Evolutionary conservation across 2,888 invertebrate genomes (phyloP).

Genomic region (Entomobrya multifasciata): DNA sequence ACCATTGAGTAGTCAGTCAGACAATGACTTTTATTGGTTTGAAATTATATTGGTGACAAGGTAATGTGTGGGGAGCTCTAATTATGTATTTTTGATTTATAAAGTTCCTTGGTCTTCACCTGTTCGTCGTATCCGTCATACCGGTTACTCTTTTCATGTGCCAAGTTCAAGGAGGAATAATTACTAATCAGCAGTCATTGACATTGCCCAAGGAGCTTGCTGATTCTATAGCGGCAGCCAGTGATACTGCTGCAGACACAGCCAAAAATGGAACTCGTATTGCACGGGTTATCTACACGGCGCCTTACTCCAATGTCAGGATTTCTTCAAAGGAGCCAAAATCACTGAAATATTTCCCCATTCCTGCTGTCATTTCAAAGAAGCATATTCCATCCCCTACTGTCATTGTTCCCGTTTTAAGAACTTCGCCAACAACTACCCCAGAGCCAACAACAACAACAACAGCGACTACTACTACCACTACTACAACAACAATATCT

Average conservation of each 20-base stretch:
- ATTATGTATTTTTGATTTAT: constrained; percentile 23
- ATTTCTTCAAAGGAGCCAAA: constrained; percentile 61
- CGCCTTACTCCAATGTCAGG: constrained; percentile 61
- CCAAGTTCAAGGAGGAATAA: constrained; percentile 69
- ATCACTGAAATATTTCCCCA: constrained; percentile 58
- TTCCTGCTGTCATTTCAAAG: constrained; percentile 47
- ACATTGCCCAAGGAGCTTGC: constrained; percentile 55
- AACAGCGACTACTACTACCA: neutral
- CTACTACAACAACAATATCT: constrained; percentile 13
- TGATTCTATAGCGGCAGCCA: constrained; percentile 38
- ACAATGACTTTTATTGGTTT: neutral
- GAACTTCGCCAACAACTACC: constrained; percentile 19
- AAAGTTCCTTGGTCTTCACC: constrained; percentile 28
- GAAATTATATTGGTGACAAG: neutral
- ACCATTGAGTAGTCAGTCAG: neutral
- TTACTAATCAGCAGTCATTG: constrained; percentile 64
- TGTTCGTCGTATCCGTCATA: neutral
- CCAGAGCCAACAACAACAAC: neutral
- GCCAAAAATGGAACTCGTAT: constrained; percentile 51
- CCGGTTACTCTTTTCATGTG: constrained; percentile 43
- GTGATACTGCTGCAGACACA: neutral
- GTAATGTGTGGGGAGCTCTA: neutral
- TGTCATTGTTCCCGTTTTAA: constrained; percentile 51
- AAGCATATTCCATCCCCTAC: constrained; percentile 9
- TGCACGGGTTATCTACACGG: constrained; percentile 62